phyloP scores from a whole-genome alignment of 2,888 invertebrate genomes.

The Watsonalla binaria region DNA sequence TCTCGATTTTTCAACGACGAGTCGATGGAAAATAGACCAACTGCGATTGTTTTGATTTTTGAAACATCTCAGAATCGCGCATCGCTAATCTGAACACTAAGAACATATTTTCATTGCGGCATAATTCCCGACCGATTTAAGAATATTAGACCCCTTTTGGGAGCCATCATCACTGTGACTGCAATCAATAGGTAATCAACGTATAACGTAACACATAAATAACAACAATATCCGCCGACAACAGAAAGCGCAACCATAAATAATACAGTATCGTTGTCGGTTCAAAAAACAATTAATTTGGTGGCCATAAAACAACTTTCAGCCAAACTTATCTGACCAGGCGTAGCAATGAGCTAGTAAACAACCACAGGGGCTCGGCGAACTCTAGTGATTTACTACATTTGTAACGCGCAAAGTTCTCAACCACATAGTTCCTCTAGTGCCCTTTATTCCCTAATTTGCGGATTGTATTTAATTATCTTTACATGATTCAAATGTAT shows the following conservation, averaged over 20 bases:
- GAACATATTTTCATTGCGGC: no score
- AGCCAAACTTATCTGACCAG: constrained; percentile 27
- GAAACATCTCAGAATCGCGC: no score
- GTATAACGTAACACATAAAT: neutral
- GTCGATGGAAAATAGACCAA: no score
- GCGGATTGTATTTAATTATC: neutral
- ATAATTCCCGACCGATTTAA: no score
- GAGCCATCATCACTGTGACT: neutral
- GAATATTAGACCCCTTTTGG: neutral
- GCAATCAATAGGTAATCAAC: neutral
- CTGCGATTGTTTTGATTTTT: no score
- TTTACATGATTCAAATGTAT: constrained; percentile 2
- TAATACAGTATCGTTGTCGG: constrained; percentile 19
- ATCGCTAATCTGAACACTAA: no score
- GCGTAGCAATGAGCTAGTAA: constrained; percentile 31
- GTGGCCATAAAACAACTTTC: neutral
- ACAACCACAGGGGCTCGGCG: constrained; percentile 21
- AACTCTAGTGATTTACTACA: constrained; percentile 8
- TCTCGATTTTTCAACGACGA: no score
- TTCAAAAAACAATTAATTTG: constrained; percentile 3
- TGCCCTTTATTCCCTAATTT: constrained; percentile 1
- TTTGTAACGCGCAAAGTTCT: constrained; percentile 7
- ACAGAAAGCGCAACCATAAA: constrained; percentile 18
- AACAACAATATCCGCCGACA: neutral
- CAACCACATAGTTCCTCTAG: constrained; percentile 11